phyloP scores from a whole-genome alignment of 2,113 vertebrate genomes.

The Dissostichus mawsoni region DNA sequence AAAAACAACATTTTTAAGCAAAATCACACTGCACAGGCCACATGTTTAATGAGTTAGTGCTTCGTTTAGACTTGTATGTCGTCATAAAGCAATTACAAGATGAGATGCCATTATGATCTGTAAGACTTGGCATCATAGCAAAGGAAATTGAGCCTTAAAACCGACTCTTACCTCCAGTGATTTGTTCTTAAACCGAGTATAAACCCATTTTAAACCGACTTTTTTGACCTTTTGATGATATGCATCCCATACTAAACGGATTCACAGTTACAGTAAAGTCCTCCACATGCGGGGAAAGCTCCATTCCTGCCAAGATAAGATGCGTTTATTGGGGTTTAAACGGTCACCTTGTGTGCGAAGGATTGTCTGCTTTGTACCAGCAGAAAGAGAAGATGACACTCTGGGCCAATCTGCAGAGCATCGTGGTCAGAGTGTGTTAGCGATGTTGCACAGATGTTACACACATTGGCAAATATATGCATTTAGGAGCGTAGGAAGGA shows the following conservation, averaged over 20 bases:
- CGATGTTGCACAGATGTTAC: slow-evolving; percentile 14
- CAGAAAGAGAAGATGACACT: slow-evolving; percentile 61
- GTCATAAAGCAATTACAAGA: not conserved
- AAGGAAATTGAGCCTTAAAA: not conserved
- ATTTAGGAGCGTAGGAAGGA: not conserved
- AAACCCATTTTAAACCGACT: not conserved
- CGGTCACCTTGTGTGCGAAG: slow-evolving; percentile 37
- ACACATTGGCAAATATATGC: not conserved
- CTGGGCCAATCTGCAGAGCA: slow-evolving; percentile 51
- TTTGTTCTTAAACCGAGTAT: not conserved
- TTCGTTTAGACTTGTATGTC: not conserved
- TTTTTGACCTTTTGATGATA: slow-evolving; percentile 17
- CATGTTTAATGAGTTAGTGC: not conserved
- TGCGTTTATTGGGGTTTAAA: slow-evolving; percentile 13
- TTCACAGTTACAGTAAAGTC: slow-evolving; percentile 10
- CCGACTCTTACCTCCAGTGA: not conserved
- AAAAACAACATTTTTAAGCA: not conserved
- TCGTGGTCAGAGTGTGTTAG: slow-evolving; percentile 54
- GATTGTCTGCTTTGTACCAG: slow-evolving; percentile 65
- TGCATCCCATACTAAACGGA: not conserved
- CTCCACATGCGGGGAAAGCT: slow-evolving; percentile 12
- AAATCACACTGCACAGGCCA: not conserved
- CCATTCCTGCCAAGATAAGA: slow-evolving; percentile 10
- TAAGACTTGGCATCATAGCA: too few relatives aligned
- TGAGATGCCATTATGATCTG: not conserved